Conservation (phyloP, 2,888 invertebrate genomes). For the Netelia inedita region DNA sequence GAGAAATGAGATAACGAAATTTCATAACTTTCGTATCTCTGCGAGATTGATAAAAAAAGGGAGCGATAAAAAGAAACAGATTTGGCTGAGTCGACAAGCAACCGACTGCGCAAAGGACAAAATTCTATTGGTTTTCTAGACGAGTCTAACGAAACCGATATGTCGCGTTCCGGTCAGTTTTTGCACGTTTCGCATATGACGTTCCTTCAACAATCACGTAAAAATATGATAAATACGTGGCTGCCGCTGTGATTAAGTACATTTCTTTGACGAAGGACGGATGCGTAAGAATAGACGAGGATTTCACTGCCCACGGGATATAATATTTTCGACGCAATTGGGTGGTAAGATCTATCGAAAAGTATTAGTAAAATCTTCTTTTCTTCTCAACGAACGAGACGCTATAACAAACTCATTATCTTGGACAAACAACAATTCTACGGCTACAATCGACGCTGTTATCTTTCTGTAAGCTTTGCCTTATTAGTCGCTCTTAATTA, state of each 20-base stretch:
- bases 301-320: not conserved
- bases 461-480: conserved; percentile 51
- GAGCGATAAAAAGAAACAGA: not conserved
- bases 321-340: not conserved
- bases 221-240: conserved; percentile 10
- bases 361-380: not conserved
- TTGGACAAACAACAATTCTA: not conserved
- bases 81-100: too few species aligned
- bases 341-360: not conserved
- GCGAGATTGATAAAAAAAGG: not conserved
- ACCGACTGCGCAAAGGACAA: not conserved
- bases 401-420: not conserved
- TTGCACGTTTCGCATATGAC: conserved; percentile 58
- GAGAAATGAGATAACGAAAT: conserved; percentile 75
- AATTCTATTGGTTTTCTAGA: conserved; percentile 2
- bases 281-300: not conserved
- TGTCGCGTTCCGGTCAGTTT: not conserved
- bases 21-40: not conserved
- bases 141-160: not conserved
- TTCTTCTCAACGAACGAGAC: not conserved
- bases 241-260: conserved; percentile 11
- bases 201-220: conserved; percentile 67
- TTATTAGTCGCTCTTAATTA: conserved; percentile 27
- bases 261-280: not conserved
- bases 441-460: not conserved